phyloP scores from a whole-genome alignment of 2,113 vertebrate genomes.

The Haplochromis burtoni region DNA sequence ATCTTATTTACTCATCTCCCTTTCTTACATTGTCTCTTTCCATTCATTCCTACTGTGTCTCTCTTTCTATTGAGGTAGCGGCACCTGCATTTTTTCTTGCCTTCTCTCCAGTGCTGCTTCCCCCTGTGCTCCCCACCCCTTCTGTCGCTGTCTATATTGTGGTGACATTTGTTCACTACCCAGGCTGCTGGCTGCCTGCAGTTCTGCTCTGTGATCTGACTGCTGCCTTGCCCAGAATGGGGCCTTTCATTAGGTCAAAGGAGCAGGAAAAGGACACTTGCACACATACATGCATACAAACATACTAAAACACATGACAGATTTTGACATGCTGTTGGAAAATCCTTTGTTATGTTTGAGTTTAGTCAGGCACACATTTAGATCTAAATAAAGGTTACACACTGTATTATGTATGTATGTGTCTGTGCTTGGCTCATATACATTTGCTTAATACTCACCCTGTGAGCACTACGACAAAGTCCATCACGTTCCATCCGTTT shows the following conservation, averaged over 20 bases:
- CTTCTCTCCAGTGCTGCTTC: background rate
- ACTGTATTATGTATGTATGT: background rate
- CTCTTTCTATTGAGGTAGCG: background rate
- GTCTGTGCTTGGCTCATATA: background rate
- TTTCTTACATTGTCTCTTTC: background rate
- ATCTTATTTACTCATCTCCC: background rate
- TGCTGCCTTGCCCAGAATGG: slow-evolving; percentile 50
- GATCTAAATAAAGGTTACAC: background rate
- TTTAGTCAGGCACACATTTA: background rate
- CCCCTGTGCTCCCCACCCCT: background rate
- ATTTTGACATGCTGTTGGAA: background rate
- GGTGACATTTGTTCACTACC: slow-evolving; percentile 66
- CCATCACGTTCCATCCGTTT: slow-evolving; percentile 69
- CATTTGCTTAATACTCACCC: slow-evolving; percentile 38
- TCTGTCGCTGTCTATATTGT: slow-evolving; percentile 1
- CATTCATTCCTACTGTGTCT: background rate
- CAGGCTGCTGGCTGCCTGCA: slow-evolving; percentile 61
- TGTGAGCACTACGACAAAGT: slow-evolving; percentile 65
- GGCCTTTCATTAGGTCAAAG: slow-evolving; percentile 53
- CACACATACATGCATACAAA: background rate
- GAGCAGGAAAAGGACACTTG: slow-evolving; percentile 8
- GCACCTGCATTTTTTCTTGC: background rate
- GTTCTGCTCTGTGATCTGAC: slow-evolving; percentile 61
- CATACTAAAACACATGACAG: background rate
- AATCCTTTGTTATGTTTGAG: background rate